Evolutionary conservation across 2,888 invertebrate species (phyloP).

Genomic region (Macaria liturata): DNA sequence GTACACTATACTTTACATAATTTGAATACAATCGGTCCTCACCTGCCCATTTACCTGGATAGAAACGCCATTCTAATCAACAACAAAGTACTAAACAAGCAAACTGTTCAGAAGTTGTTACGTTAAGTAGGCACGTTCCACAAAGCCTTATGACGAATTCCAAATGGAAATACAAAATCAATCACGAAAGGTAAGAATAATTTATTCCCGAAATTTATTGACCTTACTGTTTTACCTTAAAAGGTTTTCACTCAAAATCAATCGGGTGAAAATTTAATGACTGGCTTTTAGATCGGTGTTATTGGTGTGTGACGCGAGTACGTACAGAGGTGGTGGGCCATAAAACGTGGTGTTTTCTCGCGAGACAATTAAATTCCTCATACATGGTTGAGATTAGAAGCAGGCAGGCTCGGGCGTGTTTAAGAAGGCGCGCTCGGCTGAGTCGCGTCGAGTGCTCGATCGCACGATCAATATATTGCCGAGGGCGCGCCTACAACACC

Average conservation of each 20-base stretch:
- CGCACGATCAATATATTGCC: constrained; percentile 68
- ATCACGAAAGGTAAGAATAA: constrained; percentile 52
- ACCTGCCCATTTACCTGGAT: not conserved
- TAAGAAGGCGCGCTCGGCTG: constrained; percentile 58
- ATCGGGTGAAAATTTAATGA: constrained; percentile 79
- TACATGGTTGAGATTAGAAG: constrained; percentile 68
- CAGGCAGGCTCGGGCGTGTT: constrained; percentile 54
- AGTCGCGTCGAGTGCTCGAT: constrained; percentile 66
- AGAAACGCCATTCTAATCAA: constrained; percentile 1
- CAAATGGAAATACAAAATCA: constrained; percentile 47
- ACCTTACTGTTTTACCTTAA: constrained; percentile 70
- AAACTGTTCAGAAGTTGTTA: constrained; percentile 30
- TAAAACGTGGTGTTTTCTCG: constrained; percentile 68
- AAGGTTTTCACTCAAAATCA: constrained; percentile 72
- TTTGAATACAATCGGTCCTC: constrained; percentile 7
- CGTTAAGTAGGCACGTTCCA: constrained; percentile 8
- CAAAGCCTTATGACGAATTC: constrained; percentile 19
- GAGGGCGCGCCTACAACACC: constrained; percentile 68
- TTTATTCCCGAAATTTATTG: constrained; percentile 57
- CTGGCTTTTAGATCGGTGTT: constrained; percentile 74
- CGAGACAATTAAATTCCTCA: constrained; percentile 79
- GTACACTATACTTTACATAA: constrained; percentile 11
- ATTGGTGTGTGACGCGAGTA: constrained; percentile 63
- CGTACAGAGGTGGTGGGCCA: constrained; percentile 62
- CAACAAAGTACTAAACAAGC: constrained; percentile 44